These are phyloP conservation scores for Casuarius casuarius DNA, from an alignment of 2,113 vertebrate species.

Conservation along the genomic window DNA sequence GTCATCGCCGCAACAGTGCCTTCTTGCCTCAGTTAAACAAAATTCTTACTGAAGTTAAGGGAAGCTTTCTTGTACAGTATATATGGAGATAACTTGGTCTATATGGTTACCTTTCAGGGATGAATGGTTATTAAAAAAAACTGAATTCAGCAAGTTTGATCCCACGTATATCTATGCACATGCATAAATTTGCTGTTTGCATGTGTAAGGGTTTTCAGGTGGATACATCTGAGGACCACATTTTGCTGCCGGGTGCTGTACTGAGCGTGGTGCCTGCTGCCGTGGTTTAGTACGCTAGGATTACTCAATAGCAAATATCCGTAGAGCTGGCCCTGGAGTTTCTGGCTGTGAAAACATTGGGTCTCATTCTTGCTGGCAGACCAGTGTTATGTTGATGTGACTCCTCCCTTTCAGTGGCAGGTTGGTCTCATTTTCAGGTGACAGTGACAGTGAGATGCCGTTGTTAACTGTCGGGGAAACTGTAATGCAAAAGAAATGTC, in stretches of 20 bases:
- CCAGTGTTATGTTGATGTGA: rapidly evolving
- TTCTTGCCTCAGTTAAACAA: neutral
- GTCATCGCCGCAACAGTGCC: neutral
- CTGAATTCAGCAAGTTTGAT: neutral
- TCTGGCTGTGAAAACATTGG: neutral
- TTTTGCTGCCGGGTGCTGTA: neutral
- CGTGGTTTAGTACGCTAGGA: rapidly evolving
- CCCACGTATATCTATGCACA: neutral
- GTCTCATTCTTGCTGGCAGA: neutral
- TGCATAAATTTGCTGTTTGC: neutral
- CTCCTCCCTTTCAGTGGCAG: neutral
- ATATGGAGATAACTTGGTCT: neutral
- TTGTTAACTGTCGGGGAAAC: neutral
- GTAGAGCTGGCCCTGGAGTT: neutral
- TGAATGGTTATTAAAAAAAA: neutral
- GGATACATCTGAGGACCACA: neutral
- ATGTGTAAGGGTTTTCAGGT: neutral
- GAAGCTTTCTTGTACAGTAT: neutral
- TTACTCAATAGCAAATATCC: neutral
- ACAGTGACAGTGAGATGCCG: neutral
- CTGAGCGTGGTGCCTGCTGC: neutral
- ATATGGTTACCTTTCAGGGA: neutral
- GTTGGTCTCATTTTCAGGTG: neutral
- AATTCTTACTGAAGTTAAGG: neutral
- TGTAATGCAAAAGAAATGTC: neutral